phyloP scores from a whole-genome alignment of 2,888 invertebrate species.

The Eupeodes luniger region DNA sequence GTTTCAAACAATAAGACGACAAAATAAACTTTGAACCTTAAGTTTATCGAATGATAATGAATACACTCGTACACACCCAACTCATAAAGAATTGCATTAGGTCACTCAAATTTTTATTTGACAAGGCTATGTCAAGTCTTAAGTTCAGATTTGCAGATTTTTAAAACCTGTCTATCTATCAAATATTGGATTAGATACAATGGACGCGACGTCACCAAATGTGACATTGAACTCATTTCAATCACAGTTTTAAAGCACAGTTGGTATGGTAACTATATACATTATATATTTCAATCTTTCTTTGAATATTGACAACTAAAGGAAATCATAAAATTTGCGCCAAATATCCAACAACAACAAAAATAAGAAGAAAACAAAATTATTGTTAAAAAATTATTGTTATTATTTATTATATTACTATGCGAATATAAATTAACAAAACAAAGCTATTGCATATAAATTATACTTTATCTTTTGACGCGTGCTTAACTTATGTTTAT shows the following conservation, averaged over 20 bases:
- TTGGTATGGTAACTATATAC: neutral
- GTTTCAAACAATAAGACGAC: too few species aligned
- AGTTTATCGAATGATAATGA: too few species aligned
- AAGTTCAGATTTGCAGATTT: neutral
- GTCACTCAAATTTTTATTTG: neutral
- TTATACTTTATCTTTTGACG: neutral
- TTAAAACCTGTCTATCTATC: neutral
- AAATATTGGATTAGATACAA: slow-evolving; percentile 4
- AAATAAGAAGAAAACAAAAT: neutral
- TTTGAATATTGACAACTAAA: neutral
- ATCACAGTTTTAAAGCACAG: neutral
- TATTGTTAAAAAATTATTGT: neutral
- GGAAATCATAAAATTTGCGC: slow-evolving; percentile 3
- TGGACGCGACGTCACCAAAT: neutral
- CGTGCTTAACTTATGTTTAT: neutral
- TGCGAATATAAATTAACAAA: neutral
- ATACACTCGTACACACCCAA: too few species aligned
- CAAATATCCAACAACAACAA: neutral
- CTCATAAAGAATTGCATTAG: too few species aligned
- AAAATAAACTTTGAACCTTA: too few species aligned
- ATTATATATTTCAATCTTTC: neutral
- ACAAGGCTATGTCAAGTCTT: neutral
- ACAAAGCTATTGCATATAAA: slow-evolving; percentile 7
- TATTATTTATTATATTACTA: neutral
- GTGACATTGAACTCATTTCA: slow-evolving; percentile 15